Conservation (phyloP, 2,113 vertebrate species). For the Callopanchax toddi region DNA sequence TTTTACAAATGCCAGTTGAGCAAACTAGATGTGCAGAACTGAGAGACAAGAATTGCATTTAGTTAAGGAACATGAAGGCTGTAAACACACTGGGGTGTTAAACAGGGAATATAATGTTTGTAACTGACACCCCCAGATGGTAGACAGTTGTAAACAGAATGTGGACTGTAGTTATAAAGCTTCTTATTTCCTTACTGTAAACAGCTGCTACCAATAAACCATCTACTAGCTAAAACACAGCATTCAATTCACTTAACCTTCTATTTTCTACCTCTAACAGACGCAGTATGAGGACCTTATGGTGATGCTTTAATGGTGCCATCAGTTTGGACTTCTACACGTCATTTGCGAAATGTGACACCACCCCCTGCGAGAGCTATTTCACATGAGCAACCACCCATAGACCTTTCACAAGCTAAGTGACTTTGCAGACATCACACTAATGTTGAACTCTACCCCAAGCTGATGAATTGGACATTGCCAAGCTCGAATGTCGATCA, state of each 20-base stretch:
- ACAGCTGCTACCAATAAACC: background rate
- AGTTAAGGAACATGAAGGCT: slow-evolving; percentile 56
- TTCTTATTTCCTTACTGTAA: slow-evolving; percentile 20
- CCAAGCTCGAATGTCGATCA: slow-evolving; percentile 50
- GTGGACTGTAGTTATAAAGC: slow-evolving; percentile 50
- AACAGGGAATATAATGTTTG: slow-evolving; percentile 72
- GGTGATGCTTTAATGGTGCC: slow-evolving; percentile 39
- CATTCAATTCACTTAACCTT: background rate
- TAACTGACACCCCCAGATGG: slow-evolving; percentile 68
- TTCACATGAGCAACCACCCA: slow-evolving; percentile 51
- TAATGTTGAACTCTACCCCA: slow-evolving; percentile 46
- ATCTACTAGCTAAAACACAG: background rate
- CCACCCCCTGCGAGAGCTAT: slow-evolving; percentile 41
- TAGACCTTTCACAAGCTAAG: slow-evolving; percentile 62
- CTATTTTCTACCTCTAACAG: slow-evolving; percentile 15
- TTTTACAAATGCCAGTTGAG: slow-evolving; percentile 53
- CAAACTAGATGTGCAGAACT: slow-evolving; percentile 62
- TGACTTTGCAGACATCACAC: slow-evolving; percentile 71
- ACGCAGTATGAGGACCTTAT: background rate
- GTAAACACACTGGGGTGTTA: slow-evolving; percentile 66
- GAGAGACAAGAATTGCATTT: slow-evolving; percentile 63
- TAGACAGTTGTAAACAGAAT: slow-evolving; percentile 71
- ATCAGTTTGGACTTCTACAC: slow-evolving; percentile 51
- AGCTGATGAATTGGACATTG: slow-evolving; percentile 54
- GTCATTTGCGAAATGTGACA: slow-evolving; percentile 70